A percentile compares a stretch with the other conserved stretches of the same genome.
Evolutionary conservation across 2,888 invertebrate genomes (phyloP).

Genomic region (Norana najaformis): DNA sequence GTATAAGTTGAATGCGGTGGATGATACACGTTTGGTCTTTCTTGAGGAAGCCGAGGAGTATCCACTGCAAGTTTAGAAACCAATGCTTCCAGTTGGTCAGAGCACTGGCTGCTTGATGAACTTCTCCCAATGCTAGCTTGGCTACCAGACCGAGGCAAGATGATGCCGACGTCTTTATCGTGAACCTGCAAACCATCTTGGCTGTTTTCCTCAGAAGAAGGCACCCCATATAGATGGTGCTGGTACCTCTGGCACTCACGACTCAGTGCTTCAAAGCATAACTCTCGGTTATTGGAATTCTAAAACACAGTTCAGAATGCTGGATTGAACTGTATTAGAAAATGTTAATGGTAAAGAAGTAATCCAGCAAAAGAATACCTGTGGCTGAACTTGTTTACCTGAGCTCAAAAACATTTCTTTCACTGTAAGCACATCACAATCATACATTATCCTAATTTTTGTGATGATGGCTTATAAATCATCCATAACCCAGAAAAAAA

Average conservation of each 20-base stretch:
- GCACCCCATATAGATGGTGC: background rate
- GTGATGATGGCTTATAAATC: too few species aligned
- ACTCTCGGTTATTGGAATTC: slow-evolving; percentile 8
- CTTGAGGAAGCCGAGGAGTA: background rate
- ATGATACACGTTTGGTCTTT: background rate
- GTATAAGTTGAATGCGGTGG: background rate
- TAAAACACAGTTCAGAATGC: background rate
- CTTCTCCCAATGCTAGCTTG: background rate
- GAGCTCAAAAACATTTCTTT: too few species aligned
- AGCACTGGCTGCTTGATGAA: background rate
- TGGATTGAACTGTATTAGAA: background rate
- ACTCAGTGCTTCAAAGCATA: slow-evolving; percentile 18
- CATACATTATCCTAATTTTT: too few species aligned
- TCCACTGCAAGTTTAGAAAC: background rate
- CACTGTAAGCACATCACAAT: too few species aligned
- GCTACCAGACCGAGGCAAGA: background rate
- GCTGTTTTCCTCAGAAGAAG: background rate
- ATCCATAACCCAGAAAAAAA: too few species aligned
- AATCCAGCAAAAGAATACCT: background rate
- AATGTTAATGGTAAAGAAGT: background rate
- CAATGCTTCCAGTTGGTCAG: background rate
- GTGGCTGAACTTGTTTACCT: background rate
- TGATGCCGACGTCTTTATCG: background rate
- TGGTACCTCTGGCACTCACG: background rate
- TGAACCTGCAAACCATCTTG: background rate